These are phyloP conservation scores for Paguma larvata DNA, from an alignment of 2,797 vertebrate species.

Conservation along the genomic window DNA sequence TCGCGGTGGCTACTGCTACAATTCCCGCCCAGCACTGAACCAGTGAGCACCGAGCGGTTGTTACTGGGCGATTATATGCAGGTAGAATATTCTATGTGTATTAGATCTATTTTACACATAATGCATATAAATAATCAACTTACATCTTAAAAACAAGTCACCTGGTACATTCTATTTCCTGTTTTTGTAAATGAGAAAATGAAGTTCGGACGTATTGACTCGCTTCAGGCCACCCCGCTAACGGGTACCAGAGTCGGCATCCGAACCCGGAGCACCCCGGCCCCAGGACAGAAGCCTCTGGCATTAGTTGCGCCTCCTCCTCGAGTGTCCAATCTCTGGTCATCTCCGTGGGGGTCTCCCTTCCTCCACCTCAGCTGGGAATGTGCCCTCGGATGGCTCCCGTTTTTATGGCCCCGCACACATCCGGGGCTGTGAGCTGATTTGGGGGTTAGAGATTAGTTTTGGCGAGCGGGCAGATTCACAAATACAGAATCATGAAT, in stretches of 20 bases:
- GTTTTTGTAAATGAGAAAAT: background rate
- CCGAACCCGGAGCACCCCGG: accelerated
- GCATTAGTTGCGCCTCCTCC: accelerated
- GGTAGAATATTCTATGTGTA: background rate
- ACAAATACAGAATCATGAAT: background rate
- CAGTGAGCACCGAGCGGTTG: background rate
- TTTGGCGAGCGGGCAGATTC: background rate
- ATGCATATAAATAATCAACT: background rate
- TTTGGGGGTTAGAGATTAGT: background rate
- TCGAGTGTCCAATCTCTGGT: accelerated
- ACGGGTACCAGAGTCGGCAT: accelerated
- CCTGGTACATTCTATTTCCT: background rate
- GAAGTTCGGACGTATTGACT: background rate
- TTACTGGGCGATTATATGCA: background rate
- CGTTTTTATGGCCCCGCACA: accelerated
- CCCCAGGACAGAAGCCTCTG: background rate
- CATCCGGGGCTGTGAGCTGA: background rate
- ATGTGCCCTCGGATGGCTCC: accelerated
- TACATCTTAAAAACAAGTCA: background rate
- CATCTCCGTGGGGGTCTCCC: too few species aligned
- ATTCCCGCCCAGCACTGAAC: background rate
- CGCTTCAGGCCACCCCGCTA: accelerated
- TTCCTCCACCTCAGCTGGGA: background rate
- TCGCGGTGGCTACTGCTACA: too few species aligned
- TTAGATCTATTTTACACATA: background rate